Evolutionary conservation across 2,888 invertebrate genomes (phyloP), one percentile per base, ranked within the genome.

Genomic region (Pteria penguin): DNA sequence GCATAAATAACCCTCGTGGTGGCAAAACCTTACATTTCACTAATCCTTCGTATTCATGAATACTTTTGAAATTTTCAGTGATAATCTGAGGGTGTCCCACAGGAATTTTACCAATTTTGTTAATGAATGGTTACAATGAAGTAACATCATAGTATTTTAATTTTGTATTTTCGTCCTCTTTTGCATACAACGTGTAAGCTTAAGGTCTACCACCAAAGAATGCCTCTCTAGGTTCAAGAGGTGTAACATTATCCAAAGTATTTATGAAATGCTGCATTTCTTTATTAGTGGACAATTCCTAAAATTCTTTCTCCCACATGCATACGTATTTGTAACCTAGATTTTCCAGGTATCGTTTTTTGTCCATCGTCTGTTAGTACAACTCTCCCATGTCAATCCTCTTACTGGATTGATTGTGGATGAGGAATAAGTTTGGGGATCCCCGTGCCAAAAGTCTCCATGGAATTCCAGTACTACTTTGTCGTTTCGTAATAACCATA

Each of bases 131-230:
- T 66, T 89, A 89, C n/a, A 88, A 45, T 0, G 82, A 80, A 0
- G 82, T 84, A 2, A 87, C 84, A 45, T 80, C 82, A 72, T 73
- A 78, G 60, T 90, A 88, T 24, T 76, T 75, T 2, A 87, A 86
- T n/a, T 69, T 61, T 58, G 84, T 84, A 14, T 73, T 72, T 1
- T 24, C 74, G 1, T 71, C 22, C 0, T 70, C 76, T 57, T 85
- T 79, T 36, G 83, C 68, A 45, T 81, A 83, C 4, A 89, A 33
- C 26, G 84, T 72, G 73, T 85, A 74, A 3, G 84, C 83, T 61
- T 86, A 84, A 0, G 85, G 86, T 22, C 87, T 24, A 0, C 88
- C 88, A 1, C 87, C 87, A 76, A 69, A 86, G 62, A 89, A 87
- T 18, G 83, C 83, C 75, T 87, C 85, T 55, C 85, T 66, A n/a